Evolutionary conservation across 2,888 invertebrate genomes (phyloP), one percentile per base, ranked within the genome.

Genomic region (Mesorhabditis spiculigera): DNA sequence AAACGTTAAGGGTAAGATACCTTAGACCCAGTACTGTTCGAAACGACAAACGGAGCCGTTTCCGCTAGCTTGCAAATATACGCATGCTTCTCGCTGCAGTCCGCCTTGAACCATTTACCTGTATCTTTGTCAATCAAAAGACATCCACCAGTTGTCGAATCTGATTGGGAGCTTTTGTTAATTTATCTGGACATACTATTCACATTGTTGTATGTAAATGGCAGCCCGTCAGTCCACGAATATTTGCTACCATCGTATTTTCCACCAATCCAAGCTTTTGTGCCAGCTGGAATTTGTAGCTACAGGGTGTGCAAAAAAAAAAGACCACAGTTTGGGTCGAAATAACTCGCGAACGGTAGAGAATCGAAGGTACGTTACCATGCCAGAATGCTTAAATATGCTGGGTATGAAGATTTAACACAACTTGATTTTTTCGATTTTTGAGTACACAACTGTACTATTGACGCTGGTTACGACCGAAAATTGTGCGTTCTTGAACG

Each of bases 101-200:
- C 58, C 10, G 58, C 8, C n/a, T n/a, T 50, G 10, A 50, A n/a
- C 58, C 58, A 50, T 50, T 50, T 50, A 10, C 58, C 58, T 2
- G 58, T 50, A n/a, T 50, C 58, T 50, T 50, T 50, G n/a, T 50
- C 58, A 50, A 50, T 13, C n/a, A 50, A 50, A 50, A 50, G 58
- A 50, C 58, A 50, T 50, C 58, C 58, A 50, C 58, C 58, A n/a
- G 8, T 50, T 50, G 58, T 50, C n/a, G 58, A 50, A 50, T 10
- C 58, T 50, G 58, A 50, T 13, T 50, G 58, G 3, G n/a, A n/a
- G n/a, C 58, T 13, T 50, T 50, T 50, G n/a, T 50, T 50, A 50
- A 50, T 13, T 13, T 50, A 13, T 13, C 8, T 50, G 8, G 3
- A 13, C 58, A 13, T 50, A 50, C 58, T 50, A n/a, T 50, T 50